These are phyloP conservation scores for Myotis daubentonii DNA, from an alignment of 2,797 vertebrate species.

Conservation along the genomic window DNA sequence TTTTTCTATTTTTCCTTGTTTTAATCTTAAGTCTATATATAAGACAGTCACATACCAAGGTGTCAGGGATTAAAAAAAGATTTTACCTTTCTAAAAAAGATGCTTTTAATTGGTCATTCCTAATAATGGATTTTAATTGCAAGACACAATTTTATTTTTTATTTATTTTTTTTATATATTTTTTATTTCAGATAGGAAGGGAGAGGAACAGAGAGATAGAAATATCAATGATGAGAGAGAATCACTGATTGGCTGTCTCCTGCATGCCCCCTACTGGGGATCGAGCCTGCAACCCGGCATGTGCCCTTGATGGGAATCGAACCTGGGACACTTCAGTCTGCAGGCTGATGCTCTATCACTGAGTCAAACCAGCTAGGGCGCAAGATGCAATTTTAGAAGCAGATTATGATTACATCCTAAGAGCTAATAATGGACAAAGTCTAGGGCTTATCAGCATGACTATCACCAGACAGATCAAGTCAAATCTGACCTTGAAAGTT, in stretches of 20 bases:
- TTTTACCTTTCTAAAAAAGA: neutral
- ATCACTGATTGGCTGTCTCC: too few species aligned
- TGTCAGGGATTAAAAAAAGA: neutral
- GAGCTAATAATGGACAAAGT: neutral
- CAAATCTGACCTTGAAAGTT: constrained; percentile 14
- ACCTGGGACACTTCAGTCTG: too few species aligned
- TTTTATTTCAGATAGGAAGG: too few species aligned
- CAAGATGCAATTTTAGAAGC: constrained; percentile 7
- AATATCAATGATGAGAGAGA: too few species aligned
- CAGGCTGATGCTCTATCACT: too few species aligned
- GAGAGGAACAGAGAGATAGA: too few species aligned
- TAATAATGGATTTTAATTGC: constrained; percentile 12
- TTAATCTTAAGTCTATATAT: neutral
- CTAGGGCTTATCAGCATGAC: neutral
- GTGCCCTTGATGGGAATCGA: too few species aligned
- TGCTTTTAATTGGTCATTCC: neutral
- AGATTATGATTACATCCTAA: neutral
- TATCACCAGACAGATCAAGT: neutral
- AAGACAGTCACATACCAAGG: neutral
- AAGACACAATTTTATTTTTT: neutral
- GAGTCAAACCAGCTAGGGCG: too few species aligned
- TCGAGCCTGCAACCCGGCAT: too few species aligned
- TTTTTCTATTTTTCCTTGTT: neutral
- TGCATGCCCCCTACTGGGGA: too few species aligned
- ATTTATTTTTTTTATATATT: too few species aligned